Base-by-base conservation (phyloP, 2,888 invertebrate genomes). In the Cenopis cana region DNA sequence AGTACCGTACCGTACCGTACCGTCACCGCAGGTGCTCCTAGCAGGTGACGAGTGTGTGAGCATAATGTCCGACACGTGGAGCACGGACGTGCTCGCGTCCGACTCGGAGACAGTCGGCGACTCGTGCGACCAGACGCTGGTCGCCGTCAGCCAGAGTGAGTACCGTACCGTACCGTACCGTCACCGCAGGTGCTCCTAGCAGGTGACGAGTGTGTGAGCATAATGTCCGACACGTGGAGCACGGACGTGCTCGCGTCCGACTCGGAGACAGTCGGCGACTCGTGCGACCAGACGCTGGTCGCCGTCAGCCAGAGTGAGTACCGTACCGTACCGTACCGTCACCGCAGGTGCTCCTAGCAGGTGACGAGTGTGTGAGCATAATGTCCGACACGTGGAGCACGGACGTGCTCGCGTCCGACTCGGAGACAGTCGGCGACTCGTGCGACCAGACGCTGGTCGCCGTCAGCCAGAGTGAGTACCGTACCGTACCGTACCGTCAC, bases 321-420 rank as follows among this genome's bases (percentile, higher is more conserved):
- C 20, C 18, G 10, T n/a, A n/a, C n/a, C n/a, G n/a, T n/a, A n/a
- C n/a, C n/a, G n/a, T n/a, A n/a, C n/a, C n/a, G n/a, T n/a, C n/a
- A n/a, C 61, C 68, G 6, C 76, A 94, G 90, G 96, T 96, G 82
- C 86, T 96, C 67, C 85, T 95, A 77, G 95, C 95, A 89, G 97
- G 97, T 1, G 99, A 99, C 87, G 99, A 99, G 90, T 98, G 98
- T 0, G 97, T 98, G 79, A 99, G 99, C 49, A 96, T 99, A 82
- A 98, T 99, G 79, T 98, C 98, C 59, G 99, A 99, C 87, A 99
- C 99, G 0, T 99, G 99, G 99, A 98, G 98, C 78, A 99, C 99
- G 0, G 99, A 99, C 89, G 99, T 99, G 59, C 90, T 99, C 69
- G 99, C 99, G 0, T 98, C 98, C 68, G 99, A 99, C 89, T 98